phyloP scores from a whole-genome alignment of 2,113 vertebrate species.

The Chlorodrepanis virens region DNA sequence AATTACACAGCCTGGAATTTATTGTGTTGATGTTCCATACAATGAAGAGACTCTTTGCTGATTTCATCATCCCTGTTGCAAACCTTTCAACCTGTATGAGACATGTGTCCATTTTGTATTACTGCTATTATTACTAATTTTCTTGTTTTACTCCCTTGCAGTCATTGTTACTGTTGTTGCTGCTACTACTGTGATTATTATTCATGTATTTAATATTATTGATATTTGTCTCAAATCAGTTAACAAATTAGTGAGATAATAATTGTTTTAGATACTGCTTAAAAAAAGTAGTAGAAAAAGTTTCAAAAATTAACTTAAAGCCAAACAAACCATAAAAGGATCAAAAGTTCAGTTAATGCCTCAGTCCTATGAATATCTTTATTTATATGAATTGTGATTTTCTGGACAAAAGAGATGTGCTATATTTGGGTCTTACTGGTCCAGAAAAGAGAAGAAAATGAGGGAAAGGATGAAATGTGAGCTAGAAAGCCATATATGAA shows the following conservation, averaged over 20 bases:
- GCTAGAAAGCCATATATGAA: neutral
- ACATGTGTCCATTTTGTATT: neutral
- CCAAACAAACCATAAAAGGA: rapidly evolving
- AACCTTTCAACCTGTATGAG: neutral
- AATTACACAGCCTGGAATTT: neutral
- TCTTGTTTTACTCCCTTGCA: neutral
- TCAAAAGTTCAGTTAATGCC: neutral
- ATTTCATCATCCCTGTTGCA: neutral
- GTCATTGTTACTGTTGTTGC: neutral
- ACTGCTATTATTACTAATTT: neutral
- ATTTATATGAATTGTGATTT: neutral
- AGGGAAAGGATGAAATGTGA: neutral
- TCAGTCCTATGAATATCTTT: neutral
- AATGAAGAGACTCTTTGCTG: neutral
- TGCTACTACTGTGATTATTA: neutral
- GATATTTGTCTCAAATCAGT: neutral
- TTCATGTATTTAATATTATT: neutral
- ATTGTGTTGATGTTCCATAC: neutral
- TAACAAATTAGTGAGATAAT: neutral
- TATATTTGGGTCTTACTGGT: neutral
- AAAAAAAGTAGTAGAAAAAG: neutral
- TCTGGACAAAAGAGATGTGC: neutral
- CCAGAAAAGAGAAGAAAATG: neutral
- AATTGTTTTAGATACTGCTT: neutral
- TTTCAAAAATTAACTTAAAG: neutral